Evolutionary conservation across 2,113 vertebrate genomes (phyloP), one percentile per base, ranked within the genome.

Genomic region (Tupaia chinensis): DNA sequence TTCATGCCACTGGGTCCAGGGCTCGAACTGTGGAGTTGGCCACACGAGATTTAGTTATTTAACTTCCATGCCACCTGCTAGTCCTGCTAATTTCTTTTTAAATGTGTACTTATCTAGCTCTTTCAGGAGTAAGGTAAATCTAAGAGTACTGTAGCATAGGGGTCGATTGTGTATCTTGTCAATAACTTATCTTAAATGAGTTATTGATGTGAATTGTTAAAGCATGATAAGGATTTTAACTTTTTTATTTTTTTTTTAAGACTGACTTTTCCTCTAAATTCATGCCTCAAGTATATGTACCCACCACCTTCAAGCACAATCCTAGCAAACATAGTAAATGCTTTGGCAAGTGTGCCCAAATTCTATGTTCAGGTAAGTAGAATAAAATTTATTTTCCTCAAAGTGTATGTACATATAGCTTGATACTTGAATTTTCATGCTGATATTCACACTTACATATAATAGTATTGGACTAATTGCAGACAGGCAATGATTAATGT

Each of bases 231-330:
- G 22, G 20, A 66, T 95, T 92, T 89, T 44, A 25, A 92, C 54
- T 15, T 34, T 76, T 53, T 54, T 80, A 44, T 87, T 79, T 95
- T 29, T 89, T 91, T 86, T 68, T 93, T 66, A 98, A 99, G 99
- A 97, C 98, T 99, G 98, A 99, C 99, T 16, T 99, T 99, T 98
- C 99, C 99, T 85, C 96, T 99, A 81, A 99, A 99, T 98, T 99
- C 99, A 87, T 99, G 99, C 91, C 98, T 99, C 98, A 99, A 99
- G 96, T 99, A 99, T 98, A 99, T 99, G 98, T 99, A 99, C 97
- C 99, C 99, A 53, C 99, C 99, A 23, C 99, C 99, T 96, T 99
- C 99, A 66, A 99, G 98, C 97, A 97, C 98, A 95, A 99, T 99
- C 97, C 97, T 99, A 97, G 98, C 99, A 95, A 99, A 99, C 92